These are phyloP conservation scores for Chaunax sp. DNA, from an alignment of 2,797 vertebrate genomes.

Conservation along the genomic window DNA sequence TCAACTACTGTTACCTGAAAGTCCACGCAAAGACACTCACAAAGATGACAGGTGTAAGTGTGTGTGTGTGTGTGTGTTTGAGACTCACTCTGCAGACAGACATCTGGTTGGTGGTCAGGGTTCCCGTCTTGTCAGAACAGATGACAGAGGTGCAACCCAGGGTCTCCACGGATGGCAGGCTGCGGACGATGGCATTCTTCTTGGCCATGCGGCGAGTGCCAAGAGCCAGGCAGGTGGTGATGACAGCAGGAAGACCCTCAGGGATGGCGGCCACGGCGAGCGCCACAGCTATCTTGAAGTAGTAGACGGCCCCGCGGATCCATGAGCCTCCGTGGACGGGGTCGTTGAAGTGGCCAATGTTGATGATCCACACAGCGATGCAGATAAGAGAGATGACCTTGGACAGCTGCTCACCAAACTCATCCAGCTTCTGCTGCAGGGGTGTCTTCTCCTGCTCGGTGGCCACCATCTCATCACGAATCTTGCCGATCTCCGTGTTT, in stretches of 20 bases:
- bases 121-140: slow-evolving; percentile 98
- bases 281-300: slow-evolving; percentile 98
- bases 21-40: slow-evolving; percentile 15
- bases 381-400: slow-evolving; percentile 98
- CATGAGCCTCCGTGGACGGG: slow-evolving; percentile 97
- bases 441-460: slow-evolving; percentile 97
- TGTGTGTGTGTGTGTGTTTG: slow-evolving; percentile 16
- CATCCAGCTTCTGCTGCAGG: slow-evolving; percentile 96
- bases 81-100: slow-evolving; percentile 94
- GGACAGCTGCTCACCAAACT: slow-evolving; percentile 97
- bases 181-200: slow-evolving; percentile 97
- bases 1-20: slow-evolving; percentile 18
- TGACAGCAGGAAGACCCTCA: slow-evolving; percentile 95
- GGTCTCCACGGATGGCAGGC: slow-evolving; percentile 96
- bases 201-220: slow-evolving; percentile 98
- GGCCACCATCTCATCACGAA: slow-evolving; percentile 97
- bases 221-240: slow-evolving; percentile 97
- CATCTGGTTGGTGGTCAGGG: slow-evolving; percentile 99
- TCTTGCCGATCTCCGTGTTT: slow-evolving; percentile 97
- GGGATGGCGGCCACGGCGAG: slow-evolving; percentile 97
- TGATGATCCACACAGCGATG: slow-evolving; percentile 98
- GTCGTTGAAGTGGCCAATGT: slow-evolving; percentile 98
- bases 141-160: slow-evolving; percentile 98
- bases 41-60: neutral
- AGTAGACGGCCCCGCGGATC: slow-evolving; percentile 97